Conservation (phyloP, 2,888 invertebrate genomes). For the Tanytarsus gracilentus region DNA sequence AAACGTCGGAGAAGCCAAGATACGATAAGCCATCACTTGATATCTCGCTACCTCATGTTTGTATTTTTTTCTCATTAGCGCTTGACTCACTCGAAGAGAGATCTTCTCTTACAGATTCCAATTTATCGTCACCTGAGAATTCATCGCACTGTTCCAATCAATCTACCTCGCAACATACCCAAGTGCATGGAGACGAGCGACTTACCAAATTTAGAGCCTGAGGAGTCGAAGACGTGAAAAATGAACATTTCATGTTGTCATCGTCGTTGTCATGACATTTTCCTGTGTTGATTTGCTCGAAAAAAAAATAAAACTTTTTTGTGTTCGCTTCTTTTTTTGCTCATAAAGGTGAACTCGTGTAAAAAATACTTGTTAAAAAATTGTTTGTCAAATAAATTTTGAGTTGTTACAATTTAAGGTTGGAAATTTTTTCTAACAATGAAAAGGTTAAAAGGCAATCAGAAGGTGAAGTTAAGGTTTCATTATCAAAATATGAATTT, state of each 20-base stretch:
- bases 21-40: constrained; percentile 50
- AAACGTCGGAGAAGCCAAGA: constrained; percentile 42
- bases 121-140: constrained; percentile 59
- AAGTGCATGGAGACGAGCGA: constrained; percentile 11
- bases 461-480: no score
- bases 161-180: constrained; percentile 5
- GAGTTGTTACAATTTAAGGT: no score
- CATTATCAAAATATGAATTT: no score
- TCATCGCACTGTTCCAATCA: constrained; percentile 36
- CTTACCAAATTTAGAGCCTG: constrained; percentile 20
- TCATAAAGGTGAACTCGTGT: no score
- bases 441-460: no score
- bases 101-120: constrained; percentile 49
- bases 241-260: not conserved
- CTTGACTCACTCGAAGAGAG: constrained; percentile 16
- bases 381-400: no score
- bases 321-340: not conserved
- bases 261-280: no score
- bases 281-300: no score
- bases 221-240: not conserved
- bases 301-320: not conserved
- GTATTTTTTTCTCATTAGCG: constrained; percentile 13
- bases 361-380: no score
- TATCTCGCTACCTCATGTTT: constrained; percentile 51
- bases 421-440: no score